Conservation (phyloP, 2,888 invertebrate species). For the Harpalus rubripes region DNA sequence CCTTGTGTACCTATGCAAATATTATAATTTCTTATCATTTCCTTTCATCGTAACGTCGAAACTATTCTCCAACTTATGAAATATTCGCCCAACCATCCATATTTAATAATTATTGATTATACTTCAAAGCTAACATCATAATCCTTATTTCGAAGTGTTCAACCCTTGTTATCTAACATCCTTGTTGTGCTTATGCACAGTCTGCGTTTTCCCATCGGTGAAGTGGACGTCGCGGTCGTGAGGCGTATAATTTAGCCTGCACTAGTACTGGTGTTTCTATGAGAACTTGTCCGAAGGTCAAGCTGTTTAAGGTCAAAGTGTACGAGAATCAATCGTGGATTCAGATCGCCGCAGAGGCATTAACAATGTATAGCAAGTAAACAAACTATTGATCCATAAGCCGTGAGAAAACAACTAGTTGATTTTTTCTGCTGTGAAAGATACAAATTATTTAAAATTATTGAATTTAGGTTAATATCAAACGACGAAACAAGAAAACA, state of each 20-base stretch:
- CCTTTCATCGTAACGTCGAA: too few relatives aligned
- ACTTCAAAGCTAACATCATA: not conserved
- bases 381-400: not conserved
- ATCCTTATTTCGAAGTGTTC: not conserved
- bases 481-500: not conserved
- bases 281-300: slow-evolving; percentile 46
- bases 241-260: slow-evolving; percentile 22
- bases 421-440: not conserved
- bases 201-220: not conserved
- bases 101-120: too few relatives aligned
- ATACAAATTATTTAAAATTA: not conserved
- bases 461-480: not conserved
- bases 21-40: too few relatives aligned
- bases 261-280: slow-evolving; percentile 13
- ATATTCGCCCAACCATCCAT: too few relatives aligned
- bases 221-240: not conserved
- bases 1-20: too few relatives aligned
- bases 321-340: slow-evolving; percentile 37
- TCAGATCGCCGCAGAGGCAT: slow-evolving; percentile 25
- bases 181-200: not conserved
- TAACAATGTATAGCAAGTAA: slow-evolving; percentile 37
- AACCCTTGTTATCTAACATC: not conserved
- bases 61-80: too few relatives aligned
- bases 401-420: not conserved
- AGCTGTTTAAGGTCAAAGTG: slow-evolving; percentile 40